A percentile compares a stretch with the other conserved stretches of the same genome.
phyloP scores from a whole-genome alignment of 2,888 invertebrate genomes.

The Gandaritis pyraliata region DNA sequence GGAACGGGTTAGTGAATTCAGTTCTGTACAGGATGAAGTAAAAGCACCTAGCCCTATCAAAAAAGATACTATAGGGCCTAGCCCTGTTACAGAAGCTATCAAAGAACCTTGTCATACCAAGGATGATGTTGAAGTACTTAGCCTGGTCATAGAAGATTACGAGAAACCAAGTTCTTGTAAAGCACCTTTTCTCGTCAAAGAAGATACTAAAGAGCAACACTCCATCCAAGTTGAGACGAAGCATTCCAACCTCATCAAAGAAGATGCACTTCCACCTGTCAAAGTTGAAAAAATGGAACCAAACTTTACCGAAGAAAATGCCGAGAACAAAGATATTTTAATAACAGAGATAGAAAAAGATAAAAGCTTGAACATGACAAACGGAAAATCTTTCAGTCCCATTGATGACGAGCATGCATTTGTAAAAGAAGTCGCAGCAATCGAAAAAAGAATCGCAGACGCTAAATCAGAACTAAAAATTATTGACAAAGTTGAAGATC shows the following conservation, averaged over 20 bases:
- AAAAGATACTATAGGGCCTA: conserved; percentile 3
- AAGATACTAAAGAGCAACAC: not conserved
- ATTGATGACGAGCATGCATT: conserved; percentile 24
- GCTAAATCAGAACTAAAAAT: conserved; percentile 49
- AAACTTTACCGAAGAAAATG: conserved; percentile 12
- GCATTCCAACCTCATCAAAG: conserved; percentile 20
- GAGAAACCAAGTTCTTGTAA: no score
- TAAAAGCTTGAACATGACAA: conserved; percentile 6
- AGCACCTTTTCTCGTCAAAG: not conserved
- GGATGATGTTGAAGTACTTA: no score
- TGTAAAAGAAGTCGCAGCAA: conserved; percentile 29
- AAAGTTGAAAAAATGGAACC: conserved; percentile 10
- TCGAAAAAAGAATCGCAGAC: conserved; percentile 28
- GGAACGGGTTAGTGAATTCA: no score
- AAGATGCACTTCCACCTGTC: conserved; percentile 1
- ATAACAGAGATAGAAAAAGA: conserved; percentile 14
- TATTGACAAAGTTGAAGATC: conserved; percentile 33
- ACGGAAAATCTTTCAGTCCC: conserved; percentile 29
- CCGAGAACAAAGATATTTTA: conserved; percentile 1
- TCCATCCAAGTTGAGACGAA: not conserved
- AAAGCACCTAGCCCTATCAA: conserved; percentile 9
- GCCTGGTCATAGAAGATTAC: no score
- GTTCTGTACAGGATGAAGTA: no score
- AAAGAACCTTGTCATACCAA: no score
- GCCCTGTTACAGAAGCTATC: conserved; percentile 3